phyloP scores from a whole-genome alignment of 2,888 invertebrate species.

The Hydrotaea diabolus region DNA sequence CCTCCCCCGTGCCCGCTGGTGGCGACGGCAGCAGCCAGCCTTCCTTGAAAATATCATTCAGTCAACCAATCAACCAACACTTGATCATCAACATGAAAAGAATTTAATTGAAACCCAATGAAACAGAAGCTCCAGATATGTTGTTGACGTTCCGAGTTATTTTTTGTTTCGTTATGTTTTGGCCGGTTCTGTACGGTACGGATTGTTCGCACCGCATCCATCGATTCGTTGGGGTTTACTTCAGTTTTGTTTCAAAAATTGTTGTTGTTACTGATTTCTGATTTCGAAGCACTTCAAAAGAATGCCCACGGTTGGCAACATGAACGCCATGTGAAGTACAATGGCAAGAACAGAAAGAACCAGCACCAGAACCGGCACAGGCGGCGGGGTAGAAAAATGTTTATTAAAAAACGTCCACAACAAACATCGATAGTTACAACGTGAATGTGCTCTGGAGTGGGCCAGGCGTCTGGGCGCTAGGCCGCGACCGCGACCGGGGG shows the following conservation, averaged over 20 bases:
- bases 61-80: constrained; percentile 53
- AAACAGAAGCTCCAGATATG: constrained; percentile 58
- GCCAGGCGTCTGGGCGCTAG: not conserved
- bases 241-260: constrained; percentile 15
- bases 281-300: constrained; percentile 45
- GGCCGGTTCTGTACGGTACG: not conserved
- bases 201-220: not conserved
- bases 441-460: not conserved
- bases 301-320: constrained; percentile 5
- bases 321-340: constrained; percentile 9
- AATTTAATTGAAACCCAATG: constrained; percentile 63
- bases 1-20: not conserved
- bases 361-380: not conserved
- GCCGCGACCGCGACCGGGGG: not conserved
- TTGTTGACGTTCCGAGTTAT: constrained; percentile 53
- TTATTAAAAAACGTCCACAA: constrained; percentile 41
- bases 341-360: not conserved
- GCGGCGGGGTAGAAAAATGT: constrained; percentile 15
- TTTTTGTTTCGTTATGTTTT: not conserved
- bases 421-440: constrained; percentile 32
- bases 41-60: constrained; percentile 1
- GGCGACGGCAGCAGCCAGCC: not conserved
- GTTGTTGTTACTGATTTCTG: constrained; percentile 37
- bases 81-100: constrained; percentile 56
- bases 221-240: not conserved